Conservation (phyloP, 2,113 vertebrate genomes). For the Lucifuga dentata region DNA sequence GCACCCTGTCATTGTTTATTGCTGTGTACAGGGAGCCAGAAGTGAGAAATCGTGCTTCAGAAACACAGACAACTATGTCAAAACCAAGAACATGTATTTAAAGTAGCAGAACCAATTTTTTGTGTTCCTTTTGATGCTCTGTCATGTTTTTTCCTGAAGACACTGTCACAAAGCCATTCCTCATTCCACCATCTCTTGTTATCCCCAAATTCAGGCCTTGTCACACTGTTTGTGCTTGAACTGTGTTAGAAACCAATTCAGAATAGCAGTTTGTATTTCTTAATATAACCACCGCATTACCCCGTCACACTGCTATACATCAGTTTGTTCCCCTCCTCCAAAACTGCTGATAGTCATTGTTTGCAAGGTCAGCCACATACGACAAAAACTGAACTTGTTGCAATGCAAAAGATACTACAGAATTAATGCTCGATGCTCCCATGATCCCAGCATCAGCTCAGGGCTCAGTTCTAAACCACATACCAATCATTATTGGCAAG, state of each 20-base stretch:
- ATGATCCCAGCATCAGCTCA: conserved; percentile 43
- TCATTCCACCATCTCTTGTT: neutral
- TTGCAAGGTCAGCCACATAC: neutral
- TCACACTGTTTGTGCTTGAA: neutral
- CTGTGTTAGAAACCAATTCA: too few relatives aligned
- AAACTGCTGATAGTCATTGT: too few relatives aligned
- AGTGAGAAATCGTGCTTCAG: conserved; percentile 33
- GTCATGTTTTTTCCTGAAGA: conserved; percentile 12
- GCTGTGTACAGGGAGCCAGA: conserved; percentile 19
- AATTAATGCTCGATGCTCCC: conserved; percentile 17
- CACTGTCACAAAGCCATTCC: conserved; percentile 6
- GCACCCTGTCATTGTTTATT: conserved; percentile 60
- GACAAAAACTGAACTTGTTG: neutral
- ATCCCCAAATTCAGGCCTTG: neutral
- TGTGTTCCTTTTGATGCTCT: conserved; percentile 11
- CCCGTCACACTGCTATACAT: too few relatives aligned
- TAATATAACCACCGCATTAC: conserved; percentile 27
- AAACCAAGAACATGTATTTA: conserved; percentile 35
- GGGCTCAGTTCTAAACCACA: conserved; percentile 68
- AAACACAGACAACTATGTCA: conserved; percentile 19
- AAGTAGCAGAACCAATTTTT: neutral
- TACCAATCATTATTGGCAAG: conserved; percentile 80
- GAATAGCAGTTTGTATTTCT: too few relatives aligned
- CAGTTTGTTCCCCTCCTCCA: neutral
- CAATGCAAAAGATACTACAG: neutral